Conservation (phyloP, 2,888 invertebrate genomes). For the Caradrina kadenii region DNA sequence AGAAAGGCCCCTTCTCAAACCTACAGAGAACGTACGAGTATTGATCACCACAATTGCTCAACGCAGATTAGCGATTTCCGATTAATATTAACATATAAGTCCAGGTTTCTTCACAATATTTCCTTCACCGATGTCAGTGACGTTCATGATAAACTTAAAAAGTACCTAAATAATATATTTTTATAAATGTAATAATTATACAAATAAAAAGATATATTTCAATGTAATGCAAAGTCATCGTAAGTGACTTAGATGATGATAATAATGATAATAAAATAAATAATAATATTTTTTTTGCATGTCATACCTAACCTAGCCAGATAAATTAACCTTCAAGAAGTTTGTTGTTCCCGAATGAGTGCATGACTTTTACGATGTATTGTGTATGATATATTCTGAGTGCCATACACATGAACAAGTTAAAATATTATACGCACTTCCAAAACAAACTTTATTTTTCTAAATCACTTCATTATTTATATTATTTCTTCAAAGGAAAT, state of each 20-base stretch:
- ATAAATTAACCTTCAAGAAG: constrained; percentile 26
- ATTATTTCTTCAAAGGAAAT: background rate
- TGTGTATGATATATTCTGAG: constrained; percentile 9
- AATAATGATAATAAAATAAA: background rate
- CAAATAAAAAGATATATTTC: constrained; percentile 4
- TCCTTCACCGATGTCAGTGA: too few species aligned
- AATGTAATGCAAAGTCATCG: constrained; percentile 25
- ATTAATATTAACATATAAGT: too few species aligned
- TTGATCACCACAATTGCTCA: too few species aligned
- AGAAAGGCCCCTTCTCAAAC: too few species aligned
- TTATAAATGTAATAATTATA: background rate
- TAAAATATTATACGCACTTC: background rate
- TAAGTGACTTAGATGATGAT: constrained; percentile 12
- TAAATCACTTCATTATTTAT: background rate
- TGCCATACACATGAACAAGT: background rate
- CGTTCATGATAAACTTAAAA: too few species aligned
- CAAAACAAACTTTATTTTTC: background rate
- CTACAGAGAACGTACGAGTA: too few species aligned
- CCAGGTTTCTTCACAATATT: too few species aligned
- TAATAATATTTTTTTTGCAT: background rate
- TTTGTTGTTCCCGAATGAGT: constrained; percentile 13
- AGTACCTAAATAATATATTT: background rate
- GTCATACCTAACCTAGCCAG: constrained; percentile 16
- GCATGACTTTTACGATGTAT: constrained; percentile 6
- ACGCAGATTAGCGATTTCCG: too few species aligned